Conservation (phyloP, 2,113 vertebrate genomes). For the Diphyllodes magnificus region DNA sequence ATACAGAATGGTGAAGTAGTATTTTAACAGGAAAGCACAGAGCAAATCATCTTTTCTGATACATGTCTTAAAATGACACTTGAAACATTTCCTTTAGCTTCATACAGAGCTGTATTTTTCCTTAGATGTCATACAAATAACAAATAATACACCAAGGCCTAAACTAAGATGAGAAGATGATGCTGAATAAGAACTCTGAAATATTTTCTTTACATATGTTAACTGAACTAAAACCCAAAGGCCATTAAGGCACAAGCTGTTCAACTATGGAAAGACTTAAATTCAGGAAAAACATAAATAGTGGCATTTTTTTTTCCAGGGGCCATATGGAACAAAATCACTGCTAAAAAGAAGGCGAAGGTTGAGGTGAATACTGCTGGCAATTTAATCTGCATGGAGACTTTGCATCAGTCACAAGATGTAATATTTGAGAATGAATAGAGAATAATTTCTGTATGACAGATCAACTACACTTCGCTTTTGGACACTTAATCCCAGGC, state of each 20-base stretch:
- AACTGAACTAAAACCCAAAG: not conserved
- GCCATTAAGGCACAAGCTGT: not conserved
- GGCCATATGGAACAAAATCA: not conserved
- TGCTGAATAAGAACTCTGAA: not conserved
- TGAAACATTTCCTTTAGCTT: not conserved
- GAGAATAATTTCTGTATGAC: not conserved
- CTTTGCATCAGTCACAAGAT: not conserved
- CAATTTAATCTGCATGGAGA: not conserved
- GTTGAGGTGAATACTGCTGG: not conserved
- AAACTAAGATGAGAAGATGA: not conserved
- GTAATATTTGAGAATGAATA: not conserved
- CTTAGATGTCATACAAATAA: not conserved
- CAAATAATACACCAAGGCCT: not conserved
- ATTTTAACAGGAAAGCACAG: not conserved
- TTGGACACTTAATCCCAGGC: not conserved
- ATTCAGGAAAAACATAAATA: not conserved
- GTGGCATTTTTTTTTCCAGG: not conserved
- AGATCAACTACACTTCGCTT: not conserved
- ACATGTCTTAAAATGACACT: not conserved
- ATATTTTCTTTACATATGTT: not conserved
- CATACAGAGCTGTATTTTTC: not conserved
- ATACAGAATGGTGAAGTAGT: not conserved
- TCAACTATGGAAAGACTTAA: not conserved
- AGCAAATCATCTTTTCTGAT: not conserved
- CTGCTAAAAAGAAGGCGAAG: not conserved